phyloP scores from a whole-genome alignment of 2,797 vertebrate species.

The Propithecus perrieri region DNA sequence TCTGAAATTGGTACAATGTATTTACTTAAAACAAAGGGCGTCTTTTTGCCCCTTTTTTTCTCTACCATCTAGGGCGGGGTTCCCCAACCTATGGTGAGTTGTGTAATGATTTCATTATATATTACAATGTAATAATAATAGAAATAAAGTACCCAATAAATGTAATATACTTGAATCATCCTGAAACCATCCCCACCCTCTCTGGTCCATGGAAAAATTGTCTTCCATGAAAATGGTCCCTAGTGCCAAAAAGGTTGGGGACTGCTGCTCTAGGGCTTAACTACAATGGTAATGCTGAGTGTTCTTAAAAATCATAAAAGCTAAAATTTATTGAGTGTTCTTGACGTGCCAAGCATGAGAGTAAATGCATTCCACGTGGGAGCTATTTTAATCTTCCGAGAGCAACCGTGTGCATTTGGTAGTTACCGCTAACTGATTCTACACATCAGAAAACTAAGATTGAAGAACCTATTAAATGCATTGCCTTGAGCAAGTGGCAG shows the following conservation, averaged over 20 bases:
- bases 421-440: neutral
- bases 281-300: neutral
- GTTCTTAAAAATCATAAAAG: neutral
- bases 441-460: neutral
- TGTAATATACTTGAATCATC: too few species aligned
- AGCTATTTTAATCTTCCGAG: neutral
- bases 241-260: too few species aligned
- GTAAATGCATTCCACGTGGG: neutral
- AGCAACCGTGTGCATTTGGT: neutral
- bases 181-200: too few species aligned
- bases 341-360: neutral
- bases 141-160: too few species aligned
- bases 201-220: too few species aligned
- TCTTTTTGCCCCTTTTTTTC: neutral
- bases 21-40: neutral
- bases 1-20: neutral
- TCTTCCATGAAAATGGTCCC: too few species aligned
- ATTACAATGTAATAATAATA: too few species aligned
- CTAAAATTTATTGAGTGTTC: neutral
- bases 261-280: neutral
- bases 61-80: neutral
- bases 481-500: neutral
- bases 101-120: too few species aligned
- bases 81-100: too few species aligned
- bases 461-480: neutral